phyloP scores from a whole-genome alignment of 1,140 invertebrate genomes.

The Aphidius gifuensis region DNA sequence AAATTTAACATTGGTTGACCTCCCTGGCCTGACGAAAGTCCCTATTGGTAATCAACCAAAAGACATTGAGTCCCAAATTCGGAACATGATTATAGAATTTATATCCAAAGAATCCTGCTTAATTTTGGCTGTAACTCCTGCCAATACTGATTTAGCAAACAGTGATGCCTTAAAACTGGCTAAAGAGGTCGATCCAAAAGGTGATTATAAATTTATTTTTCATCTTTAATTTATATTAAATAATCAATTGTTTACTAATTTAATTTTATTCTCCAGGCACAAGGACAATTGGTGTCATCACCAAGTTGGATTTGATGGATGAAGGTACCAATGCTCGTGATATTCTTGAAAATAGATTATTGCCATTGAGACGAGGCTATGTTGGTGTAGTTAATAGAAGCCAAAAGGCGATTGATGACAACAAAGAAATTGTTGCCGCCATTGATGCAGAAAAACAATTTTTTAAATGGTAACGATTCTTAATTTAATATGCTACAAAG shows the following conservation, averaged over 20 bases:
- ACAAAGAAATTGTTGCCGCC: slow-evolving; percentile 95
- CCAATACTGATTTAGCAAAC: slow-evolving; percentile 94
- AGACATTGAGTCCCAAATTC: slow-evolving; percentile 93
- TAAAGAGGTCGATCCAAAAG: slow-evolving; percentile 94
- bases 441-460: slow-evolving; percentile 96
- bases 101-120: slow-evolving; percentile 91
- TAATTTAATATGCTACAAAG: too few species aligned
- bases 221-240: too few species aligned
- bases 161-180: slow-evolving; percentile 94
- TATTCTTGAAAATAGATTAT: slow-evolving; percentile 94
- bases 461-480: slow-evolving; percentile 74
- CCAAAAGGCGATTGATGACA: slow-evolving; percentile 96
- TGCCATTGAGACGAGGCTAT: slow-evolving; percentile 92
- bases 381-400: slow-evolving; percentile 98
- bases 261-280: slow-evolving; percentile 59
- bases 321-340: slow-evolving; percentile 98
- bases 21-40: slow-evolving; percentile 94
- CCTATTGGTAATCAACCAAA: slow-evolving; percentile 91
- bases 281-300: slow-evolving; percentile 99
- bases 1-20: slow-evolving; percentile 93
- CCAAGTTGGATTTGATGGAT: slow-evolving; percentile 99
- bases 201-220: slow-evolving; percentile 47
- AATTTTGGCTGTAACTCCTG: slow-evolving; percentile 95
- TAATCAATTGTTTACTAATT: too few species aligned
- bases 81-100: slow-evolving; percentile 92